These are phyloP conservation scores for Priocnemis perturbator DNA, from an alignment of 2,888 invertebrate species.

Conservation along the genomic window DNA sequence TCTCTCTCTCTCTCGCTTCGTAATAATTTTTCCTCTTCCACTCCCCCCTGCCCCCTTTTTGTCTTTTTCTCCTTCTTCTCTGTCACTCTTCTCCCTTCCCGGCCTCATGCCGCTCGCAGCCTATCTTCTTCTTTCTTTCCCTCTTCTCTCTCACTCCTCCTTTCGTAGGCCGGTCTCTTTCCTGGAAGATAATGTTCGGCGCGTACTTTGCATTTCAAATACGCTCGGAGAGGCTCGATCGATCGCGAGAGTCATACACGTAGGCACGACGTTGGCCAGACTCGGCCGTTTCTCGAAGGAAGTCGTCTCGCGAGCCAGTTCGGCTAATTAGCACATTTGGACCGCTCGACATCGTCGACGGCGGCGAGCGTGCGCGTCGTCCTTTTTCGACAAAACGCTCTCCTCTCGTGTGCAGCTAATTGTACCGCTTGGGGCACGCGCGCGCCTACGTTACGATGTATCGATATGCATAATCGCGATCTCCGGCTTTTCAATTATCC, in stretches of 20 bases:
- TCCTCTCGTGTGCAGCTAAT: not conserved
- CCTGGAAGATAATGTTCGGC: slow-evolving; percentile 58
- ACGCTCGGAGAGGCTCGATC: slow-evolving; percentile 46
- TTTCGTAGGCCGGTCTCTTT: slow-evolving; percentile 34
- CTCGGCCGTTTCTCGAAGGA: slow-evolving; percentile 1
- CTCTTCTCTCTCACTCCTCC: slow-evolving; percentile 10
- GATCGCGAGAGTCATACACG: slow-evolving; percentile 39
- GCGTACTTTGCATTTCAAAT: slow-evolving; percentile 67
- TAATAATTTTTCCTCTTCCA: slow-evolving; percentile 16
- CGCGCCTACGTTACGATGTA: too few relatives aligned
- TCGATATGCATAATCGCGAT: too few relatives aligned
- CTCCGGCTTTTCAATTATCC: too few relatives aligned
- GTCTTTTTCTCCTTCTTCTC: slow-evolving; percentile 19
- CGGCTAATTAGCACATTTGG: not conserved
- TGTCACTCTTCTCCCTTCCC: slow-evolving; percentile 28
- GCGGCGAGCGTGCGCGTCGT: too few relatives aligned
- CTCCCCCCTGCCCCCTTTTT: not conserved
- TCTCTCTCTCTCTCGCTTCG: slow-evolving; percentile 38
- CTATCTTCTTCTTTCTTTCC: not conserved
- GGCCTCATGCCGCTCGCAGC: slow-evolving; percentile 25
- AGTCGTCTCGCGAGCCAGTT: not conserved
- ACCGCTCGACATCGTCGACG: not conserved
- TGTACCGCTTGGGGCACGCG: too few relatives aligned
- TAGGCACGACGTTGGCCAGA: slow-evolving; percentile 1
- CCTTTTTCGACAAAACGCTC: too few relatives aligned